Base-by-base conservation (phyloP, 2,113 vertebrate genomes). In the Raja brachyura region DNA sequence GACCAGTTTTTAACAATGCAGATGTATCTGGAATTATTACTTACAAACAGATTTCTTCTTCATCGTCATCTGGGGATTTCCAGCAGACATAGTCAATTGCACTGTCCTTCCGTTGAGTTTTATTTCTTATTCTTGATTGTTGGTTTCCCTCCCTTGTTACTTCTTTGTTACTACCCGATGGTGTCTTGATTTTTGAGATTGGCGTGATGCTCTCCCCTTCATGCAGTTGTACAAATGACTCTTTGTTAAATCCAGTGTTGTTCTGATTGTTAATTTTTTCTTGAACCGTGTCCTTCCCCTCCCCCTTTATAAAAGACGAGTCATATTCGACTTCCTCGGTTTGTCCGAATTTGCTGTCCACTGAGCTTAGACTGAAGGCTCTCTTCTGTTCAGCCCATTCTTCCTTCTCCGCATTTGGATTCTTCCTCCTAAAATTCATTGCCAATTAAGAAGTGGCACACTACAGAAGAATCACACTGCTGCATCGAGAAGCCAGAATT, bases 41-140 rank as follows among this genome's bases (percentile, higher is more conserved):
- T 73, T 92, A 92, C 90, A 33, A 92, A 54, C 90, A 92, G 73
- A 92, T 92, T 73, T 92, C 90, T 74, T 73, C 39, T 5, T 92
- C 20, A 3, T 92, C 20, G 2, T 92, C 90, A 28, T 74, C 48
- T 92, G 90, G 33, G 25, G 90, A 92, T 39, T 92, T 92, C 90
- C 90, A 92, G 25, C 90, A 92, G 33, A 92, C 5, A 54, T 13
- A 73, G 66, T 39, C 48, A 16, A 20, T 48, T 22, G 9, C 11
- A 14, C 18, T 92, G 3, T 73, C 66, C 10, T 6, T 66, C 4
- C 14, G 83, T 31, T 18, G n/a, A 10, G 6, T 31, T 88, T 59
- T 4, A 28, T 13, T 61, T 63, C 63, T n/a, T 13, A 31, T 66
- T 86, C 28, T 61, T 63, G 33, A n/a, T 86, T 75, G 28, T 0